Evolutionary conservation across 2,113 vertebrate genomes (phyloP), one percentile per base, ranked within the genome.

Genomic region (Grus americana): DNA sequence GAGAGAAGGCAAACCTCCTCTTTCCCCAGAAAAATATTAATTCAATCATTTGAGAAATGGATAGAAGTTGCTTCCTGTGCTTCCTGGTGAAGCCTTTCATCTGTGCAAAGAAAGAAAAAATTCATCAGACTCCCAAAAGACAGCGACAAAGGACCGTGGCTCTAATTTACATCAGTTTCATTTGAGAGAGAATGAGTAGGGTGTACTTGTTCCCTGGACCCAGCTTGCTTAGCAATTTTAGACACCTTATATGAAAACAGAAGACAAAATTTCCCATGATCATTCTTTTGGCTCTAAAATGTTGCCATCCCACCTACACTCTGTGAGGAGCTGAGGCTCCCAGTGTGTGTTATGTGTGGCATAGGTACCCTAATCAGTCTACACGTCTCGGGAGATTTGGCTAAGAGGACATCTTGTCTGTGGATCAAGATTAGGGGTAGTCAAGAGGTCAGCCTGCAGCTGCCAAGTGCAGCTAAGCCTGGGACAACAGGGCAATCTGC

Each of bases 401-500:
- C 26, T 62, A 49, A 20, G 46, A 73, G 38, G 79, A 66, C 57
- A 50, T 46, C 38, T 72, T 40, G 7, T 38, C 21, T 76, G 61
- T 57, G 29, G 2, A 3, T 46, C 5, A 3, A 38, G 54, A 23
- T 34, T 8, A 29, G 12, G 4, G 10, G 27, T 36, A 54, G 11
- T 27, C 29, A 30, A 0, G 3, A 73, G 27, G 27, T 84, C n/a
- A 59, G 32, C 21, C 23, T 4, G 1, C 27, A 59, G 32, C n/a
- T 80, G 40, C 58, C n/a, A 38, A 19, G 3, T 24, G 17, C 32
- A 61, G n/a, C 46, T 32, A 38, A 71, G 22, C 30, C 63, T 50
- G 21, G 12, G 18, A 22, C 19, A n/a, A 26, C 0, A 0, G 10
- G 15, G 12, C 55, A 10, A 29, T 38, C 42, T 50, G 14, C 47